Evolutionary conservation across 1,140 invertebrate genomes (phyloP).

Genomic region (Pogonomyrmex californicus): DNA sequence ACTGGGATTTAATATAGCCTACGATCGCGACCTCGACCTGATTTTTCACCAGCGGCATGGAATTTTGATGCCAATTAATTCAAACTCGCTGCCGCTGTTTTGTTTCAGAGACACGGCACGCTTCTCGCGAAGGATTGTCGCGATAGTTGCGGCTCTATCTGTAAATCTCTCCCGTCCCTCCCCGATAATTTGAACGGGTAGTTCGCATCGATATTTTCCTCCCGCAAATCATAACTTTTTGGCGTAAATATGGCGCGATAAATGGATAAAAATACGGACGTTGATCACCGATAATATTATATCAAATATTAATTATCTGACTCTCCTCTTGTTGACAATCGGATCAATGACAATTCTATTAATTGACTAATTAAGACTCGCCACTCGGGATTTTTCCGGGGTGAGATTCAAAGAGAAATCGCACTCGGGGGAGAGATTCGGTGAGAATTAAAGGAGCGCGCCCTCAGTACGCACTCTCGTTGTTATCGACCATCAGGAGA

Average conservation of each 20-base stretch:
- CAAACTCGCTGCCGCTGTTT: neutral
- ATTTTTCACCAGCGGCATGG: slow-evolving; percentile 32
- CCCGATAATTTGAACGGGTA: neutral
- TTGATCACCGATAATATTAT: too few species aligned
- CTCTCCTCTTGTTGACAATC: neutral
- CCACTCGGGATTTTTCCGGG: neutral
- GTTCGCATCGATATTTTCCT: neutral
- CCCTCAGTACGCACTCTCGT: slow-evolving; percentile 81
- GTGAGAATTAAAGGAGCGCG: slow-evolving; percentile 40
- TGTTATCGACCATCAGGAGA: slow-evolving; percentile 80
- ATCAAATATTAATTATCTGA: too few species aligned
- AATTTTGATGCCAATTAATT: slow-evolving; percentile 42
- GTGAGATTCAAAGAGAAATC: neutral
- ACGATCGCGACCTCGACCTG: slow-evolving; percentile 45
- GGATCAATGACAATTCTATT: neutral
- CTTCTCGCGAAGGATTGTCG: neutral
- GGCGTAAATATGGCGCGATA: neutral
- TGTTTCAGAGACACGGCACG: neutral
- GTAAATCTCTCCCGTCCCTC: neutral
- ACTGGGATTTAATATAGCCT: slow-evolving; percentile 36
- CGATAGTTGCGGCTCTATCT: too few species aligned
- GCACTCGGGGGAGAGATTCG: slow-evolving; percentile 25
- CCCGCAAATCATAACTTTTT: neutral
- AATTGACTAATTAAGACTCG: neutral
- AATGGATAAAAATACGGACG: neutral